Evolutionary conservation across 2,113 vertebrate species (phyloP), one percentile per base, ranked within the genome.

Genomic region (Chinchilla lanigera): DNA sequence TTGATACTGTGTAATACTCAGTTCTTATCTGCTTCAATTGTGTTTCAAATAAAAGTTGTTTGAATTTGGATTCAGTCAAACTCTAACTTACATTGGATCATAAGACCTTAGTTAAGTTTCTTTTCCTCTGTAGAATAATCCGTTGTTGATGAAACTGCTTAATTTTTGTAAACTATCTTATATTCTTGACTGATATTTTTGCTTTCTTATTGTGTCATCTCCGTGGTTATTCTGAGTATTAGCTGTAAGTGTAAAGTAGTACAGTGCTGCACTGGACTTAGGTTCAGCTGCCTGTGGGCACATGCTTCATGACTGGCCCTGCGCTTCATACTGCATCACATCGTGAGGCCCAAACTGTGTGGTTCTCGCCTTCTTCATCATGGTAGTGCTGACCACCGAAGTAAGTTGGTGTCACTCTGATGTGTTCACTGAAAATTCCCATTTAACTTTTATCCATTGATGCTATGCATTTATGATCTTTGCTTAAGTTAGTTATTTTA

Each of bases 1-100:
- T 85, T 92, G 44, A 47, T 88, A 22, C 61, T 88, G 2, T 24
- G 30, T 69, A 92, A 65, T 69, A 41, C 10, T 28, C 78, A 54
- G 3, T 75, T 54, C 17, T 93, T 86, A 65, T 65, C 9, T 90
- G n/a, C 11, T 81, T 75, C 28, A 87, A 0, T 73, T 93, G 26
- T 94, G 16, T 71, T 96, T 77, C 17, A 95, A 52, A 12, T 94
- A 73, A 81, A 89, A 69, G 2, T 93, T 81, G 20, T 90, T 89
- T 92, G 26, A 71, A 71, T 95, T 84, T 95, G 56, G 30, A 44
- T 71, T 16, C 12, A 54, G 47, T 89, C 47, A 84, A 81, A 89
- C 88, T 96, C 30, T 86, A 50, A 38, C 83, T 94, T 95, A 65
- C 14, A 56, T 71, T 82, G 89, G 2, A 19, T 77, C 33, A 16